Base-by-base conservation (phyloP, 1,140 invertebrate species). In the Zaprionus davidi region DNA sequence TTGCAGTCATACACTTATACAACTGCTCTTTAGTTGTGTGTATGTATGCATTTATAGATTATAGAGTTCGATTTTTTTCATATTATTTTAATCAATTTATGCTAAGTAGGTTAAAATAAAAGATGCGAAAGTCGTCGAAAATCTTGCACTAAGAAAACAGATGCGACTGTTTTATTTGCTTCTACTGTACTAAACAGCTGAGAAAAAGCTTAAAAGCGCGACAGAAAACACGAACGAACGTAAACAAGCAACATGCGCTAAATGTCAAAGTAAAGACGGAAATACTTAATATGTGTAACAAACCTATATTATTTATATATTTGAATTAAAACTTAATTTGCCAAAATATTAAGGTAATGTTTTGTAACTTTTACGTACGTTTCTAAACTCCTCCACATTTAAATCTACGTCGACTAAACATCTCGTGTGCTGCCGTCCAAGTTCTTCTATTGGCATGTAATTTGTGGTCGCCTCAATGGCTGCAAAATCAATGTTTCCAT, bases 1-100 rank as follows among this genome's bases (percentile, higher is more conserved):
- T 69, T 79, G 91, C 90, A 64, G 84, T 92, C 91, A 92, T 92
- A 82, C 82, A 44, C 34, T 60, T 56, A 17, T 31, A 49, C 17
- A 60, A n/a, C 31, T 22, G 20, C 11, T 5, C 1, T 11, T 51
- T 2, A 22, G 17, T 22, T 5, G 5, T 9, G 17, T 17, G 1
- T 17, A 44, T 7, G 6, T 5, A 44, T 44, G 2, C 38, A 15
- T n/a, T 44, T 7, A 17, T n/a, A 31, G 9, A 11, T 31, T 11
- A 31, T 31, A 11, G 31, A 31, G 9, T 7, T 31, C 0, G 9
- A 31, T 31, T 11, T 31, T 31, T 31, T 31, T 31, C 11, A 31
- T 31, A 31, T 31, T 31, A 31, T 31, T 11, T 28, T 2, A 31
- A 11, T 3, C 31, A 31, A 11, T 31, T 31, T 31, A 44, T 31